Percentiles rank a stretch among this genome's conserved stretches.
These are phyloP conservation scores for Cavia aperea DNA, from an alignment of 2,113 vertebrate species.

Conservation along the genomic window DNA sequence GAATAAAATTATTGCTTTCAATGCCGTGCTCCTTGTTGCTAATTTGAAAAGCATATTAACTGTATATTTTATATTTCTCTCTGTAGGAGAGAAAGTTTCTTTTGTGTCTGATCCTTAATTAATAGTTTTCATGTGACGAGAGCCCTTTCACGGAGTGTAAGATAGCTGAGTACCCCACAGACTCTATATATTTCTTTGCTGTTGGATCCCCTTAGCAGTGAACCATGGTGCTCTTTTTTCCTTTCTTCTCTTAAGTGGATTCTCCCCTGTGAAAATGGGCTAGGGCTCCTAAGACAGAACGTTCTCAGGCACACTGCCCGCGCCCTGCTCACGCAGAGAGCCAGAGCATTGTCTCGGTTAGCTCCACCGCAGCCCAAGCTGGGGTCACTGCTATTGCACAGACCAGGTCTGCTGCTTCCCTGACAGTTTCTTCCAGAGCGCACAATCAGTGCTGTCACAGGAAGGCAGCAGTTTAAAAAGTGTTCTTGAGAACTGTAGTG, in stretches of 20 bases:
- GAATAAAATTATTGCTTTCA: constrained; percentile 46
- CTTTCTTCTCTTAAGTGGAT: neutral
- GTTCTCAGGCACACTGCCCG: neutral
- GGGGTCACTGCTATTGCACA: neutral
- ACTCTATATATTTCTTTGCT: constrained; percentile 16
- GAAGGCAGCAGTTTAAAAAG: constrained; percentile 10
- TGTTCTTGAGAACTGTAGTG: neutral
- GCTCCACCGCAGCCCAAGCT: neutral
- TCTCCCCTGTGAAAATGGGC: neutral
- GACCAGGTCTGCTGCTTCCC: neutral
- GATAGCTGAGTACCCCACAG: neutral
- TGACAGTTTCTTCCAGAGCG: neutral
- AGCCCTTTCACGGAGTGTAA: neutral
- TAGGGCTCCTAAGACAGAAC: neutral
- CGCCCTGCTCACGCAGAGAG: neutral
- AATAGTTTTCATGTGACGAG: constrained; percentile 14
- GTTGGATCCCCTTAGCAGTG: neutral
- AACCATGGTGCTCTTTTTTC: neutral
- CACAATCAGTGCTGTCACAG: neutral
- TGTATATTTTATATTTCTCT: constrained; percentile 32
- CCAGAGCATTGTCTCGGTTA: neutral
- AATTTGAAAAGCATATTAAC: constrained; percentile 53
- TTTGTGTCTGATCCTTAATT: constrained; percentile 43
- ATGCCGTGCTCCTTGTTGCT: constrained; percentile 10
- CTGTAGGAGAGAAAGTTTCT: constrained; percentile 4